Conservation (phyloP, 2,888 invertebrate genomes). For the Orgyia antiqua region DNA sequence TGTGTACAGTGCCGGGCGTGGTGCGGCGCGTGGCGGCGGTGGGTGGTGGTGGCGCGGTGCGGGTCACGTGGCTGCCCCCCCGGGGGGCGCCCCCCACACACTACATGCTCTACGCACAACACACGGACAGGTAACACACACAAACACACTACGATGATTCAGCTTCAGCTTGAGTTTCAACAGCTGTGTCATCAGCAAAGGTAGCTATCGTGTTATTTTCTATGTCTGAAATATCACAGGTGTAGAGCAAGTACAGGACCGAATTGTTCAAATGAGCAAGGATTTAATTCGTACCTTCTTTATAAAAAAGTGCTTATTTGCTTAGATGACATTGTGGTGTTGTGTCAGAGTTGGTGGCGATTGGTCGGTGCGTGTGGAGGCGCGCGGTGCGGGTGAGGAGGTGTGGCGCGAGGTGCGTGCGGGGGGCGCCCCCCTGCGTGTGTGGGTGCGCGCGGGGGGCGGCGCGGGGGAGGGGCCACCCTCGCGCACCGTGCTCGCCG, state of each 20-base stretch:
- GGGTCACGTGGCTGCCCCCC: constrained; percentile 90
- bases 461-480: constrained; percentile 81
- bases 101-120: constrained; percentile 86
- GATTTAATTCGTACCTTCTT: too few relatives aligned
- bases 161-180: too few relatives aligned
- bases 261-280: too few relatives aligned
- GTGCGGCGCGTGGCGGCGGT: constrained; percentile 87
- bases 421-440: constrained; percentile 82
- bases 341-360: constrained; percentile 51
- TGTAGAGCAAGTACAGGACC: too few relatives aligned
- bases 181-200: too few relatives aligned
- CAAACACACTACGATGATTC: not conserved
- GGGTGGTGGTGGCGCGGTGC: constrained; percentile 85
- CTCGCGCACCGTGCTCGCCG: constrained; percentile 78
- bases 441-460: constrained; percentile 85
- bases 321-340: too few relatives aligned
- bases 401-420: constrained; percentile 62
- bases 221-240: too few relatives aligned
- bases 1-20: constrained; percentile 82
- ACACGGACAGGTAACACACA: constrained; percentile 77
- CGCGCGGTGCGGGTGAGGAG: constrained; percentile 7
- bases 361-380: constrained; percentile 55
- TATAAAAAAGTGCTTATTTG: too few relatives aligned
- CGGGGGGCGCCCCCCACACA: constrained; percentile 84
- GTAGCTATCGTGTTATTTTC: too few relatives aligned